Conservation (phyloP, 2,113 vertebrate genomes). For the Prochilodus magdalenae region DNA sequence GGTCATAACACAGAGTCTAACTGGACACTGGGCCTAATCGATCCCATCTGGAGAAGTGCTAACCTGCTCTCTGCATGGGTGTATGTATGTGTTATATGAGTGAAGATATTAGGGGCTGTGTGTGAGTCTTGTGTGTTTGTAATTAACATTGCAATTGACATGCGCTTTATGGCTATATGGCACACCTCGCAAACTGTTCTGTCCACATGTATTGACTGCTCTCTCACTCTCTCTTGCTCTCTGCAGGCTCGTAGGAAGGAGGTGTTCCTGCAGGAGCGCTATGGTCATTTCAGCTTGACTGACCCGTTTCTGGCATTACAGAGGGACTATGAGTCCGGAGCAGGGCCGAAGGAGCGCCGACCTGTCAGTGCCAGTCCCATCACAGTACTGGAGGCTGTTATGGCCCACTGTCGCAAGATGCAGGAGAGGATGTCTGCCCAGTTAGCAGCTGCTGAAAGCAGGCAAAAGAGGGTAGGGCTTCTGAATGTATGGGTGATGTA, state of each 20-base stretch:
- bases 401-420: slow-evolving; percentile 98
- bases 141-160: background rate
- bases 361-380: slow-evolving; percentile 91
- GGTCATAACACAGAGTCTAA: slow-evolving; percentile 22
- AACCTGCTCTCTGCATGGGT: slow-evolving; percentile 8
- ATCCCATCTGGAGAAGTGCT: slow-evolving; percentile 34
- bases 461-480: slow-evolving; percentile 90
- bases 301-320: slow-evolving; percentile 98
- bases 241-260: slow-evolving; percentile 92
- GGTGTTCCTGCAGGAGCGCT: slow-evolving; percentile 95
- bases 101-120: background rate
- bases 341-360: slow-evolving; percentile 85
- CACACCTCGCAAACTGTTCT: background rate
- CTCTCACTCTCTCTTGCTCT: background rate
- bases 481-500: background rate
- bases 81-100: background rate
- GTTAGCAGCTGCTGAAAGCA: slow-evolving; percentile 91
- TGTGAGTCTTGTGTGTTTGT: background rate
- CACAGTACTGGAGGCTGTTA: slow-evolving; percentile 95
- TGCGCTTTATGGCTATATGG: background rate
- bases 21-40: slow-evolving; percentile 28
- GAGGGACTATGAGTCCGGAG: slow-evolving; percentile 89
- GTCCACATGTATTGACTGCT: background rate
- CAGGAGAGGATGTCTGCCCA: slow-evolving; percentile 95
- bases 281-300: slow-evolving; percentile 92